These are phyloP conservation scores for Sebastes vulpes DNA, from an alignment of 2,797 vertebrate genomes.

Conservation along the genomic window DNA sequence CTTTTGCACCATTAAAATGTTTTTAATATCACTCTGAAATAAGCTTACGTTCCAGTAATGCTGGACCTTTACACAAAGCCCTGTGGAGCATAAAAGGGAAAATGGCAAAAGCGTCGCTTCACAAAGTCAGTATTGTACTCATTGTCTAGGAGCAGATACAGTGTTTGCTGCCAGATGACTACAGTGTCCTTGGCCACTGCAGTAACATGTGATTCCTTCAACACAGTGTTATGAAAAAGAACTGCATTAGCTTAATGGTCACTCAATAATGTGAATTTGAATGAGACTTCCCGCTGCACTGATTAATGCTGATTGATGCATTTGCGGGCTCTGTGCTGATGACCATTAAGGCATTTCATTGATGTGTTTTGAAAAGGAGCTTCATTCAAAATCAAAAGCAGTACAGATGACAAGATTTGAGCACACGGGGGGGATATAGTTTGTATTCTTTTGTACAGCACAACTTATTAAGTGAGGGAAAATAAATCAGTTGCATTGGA, in stretches of 20 bases:
- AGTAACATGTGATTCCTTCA: slow-evolving; percentile 4
- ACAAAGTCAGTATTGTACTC: slow-evolving; percentile 47
- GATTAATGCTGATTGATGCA: slow-evolving; percentile 51
- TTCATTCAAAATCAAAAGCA: slow-evolving; percentile 16
- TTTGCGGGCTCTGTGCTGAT: slow-evolving; percentile 5
- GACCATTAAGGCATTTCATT: slow-evolving; percentile 14
- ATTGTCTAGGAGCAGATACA: slow-evolving; percentile 31
- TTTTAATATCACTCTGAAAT: slow-evolving; percentile 41
- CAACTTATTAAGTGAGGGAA: neutral
- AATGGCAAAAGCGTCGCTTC: slow-evolving; percentile 60
- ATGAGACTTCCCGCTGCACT: slow-evolving; percentile 21
- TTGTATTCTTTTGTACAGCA: neutral
- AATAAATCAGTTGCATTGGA: neutral
- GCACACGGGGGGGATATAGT: fast-evolving
- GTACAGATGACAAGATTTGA: neutral
- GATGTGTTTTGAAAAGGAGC: slow-evolving; percentile 30
- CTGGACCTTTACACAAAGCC: slow-evolving; percentile 49
- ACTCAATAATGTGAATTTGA: slow-evolving; percentile 46
- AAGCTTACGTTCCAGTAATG: slow-evolving; percentile 52
- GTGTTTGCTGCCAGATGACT: slow-evolving; percentile 21
- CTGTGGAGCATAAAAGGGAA: slow-evolving; percentile 46
- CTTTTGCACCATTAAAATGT: slow-evolving; percentile 13
- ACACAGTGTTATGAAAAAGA: slow-evolving; percentile 19
- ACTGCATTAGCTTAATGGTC: slow-evolving; percentile 37
- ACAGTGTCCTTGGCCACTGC: slow-evolving; percentile 23